A percentile compares a stretch with the other conserved stretches of the same genome.
phyloP scores from a whole-genome alignment of 2,888 invertebrate species.

The Neria commutata region DNA sequence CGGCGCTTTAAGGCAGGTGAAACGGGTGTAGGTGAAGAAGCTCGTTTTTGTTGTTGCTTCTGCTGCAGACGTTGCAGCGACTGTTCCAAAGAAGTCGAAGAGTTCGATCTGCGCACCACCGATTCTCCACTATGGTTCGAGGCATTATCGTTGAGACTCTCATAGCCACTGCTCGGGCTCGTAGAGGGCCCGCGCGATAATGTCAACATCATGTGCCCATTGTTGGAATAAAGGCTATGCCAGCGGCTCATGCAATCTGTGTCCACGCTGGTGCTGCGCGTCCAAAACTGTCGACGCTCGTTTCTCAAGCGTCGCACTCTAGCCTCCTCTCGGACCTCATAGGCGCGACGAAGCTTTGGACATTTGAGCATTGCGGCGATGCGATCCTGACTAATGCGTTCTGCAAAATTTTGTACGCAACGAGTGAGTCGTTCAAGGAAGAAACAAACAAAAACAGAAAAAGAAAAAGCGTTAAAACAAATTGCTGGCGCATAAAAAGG shows the following conservation, averaged over 20 bases:
- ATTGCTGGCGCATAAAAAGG: constrained; percentile 56
- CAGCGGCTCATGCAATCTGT: neutral
- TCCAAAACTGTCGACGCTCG: constrained; percentile 17
- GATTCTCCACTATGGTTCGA: constrained; percentile 29
- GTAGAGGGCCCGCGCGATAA: constrained; percentile 17
- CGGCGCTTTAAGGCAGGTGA: too few relatives aligned
- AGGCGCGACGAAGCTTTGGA: constrained; percentile 46
- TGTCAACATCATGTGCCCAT: constrained; percentile 21
- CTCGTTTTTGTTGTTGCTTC: constrained; percentile 4
- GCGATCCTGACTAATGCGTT: constrained; percentile 58
- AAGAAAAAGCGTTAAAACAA: constrained; percentile 51
- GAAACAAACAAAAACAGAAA: constrained; percentile 45
- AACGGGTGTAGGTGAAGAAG: neutral
- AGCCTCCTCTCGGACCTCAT: constrained; percentile 33
- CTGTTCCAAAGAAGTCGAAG: constrained; percentile 27
- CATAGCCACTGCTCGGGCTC: constrained; percentile 57
- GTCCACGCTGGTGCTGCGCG: constrained; percentile 25
- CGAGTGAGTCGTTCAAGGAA: constrained; percentile 37
- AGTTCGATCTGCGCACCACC: constrained; percentile 11
- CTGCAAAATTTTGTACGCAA: constrained; percentile 50
- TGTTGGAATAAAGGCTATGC: constrained; percentile 20
- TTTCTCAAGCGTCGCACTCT: constrained; percentile 27
- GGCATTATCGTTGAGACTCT: constrained; percentile 41
- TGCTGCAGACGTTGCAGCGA: neutral
- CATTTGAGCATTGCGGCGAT: constrained; percentile 52